Base-by-base conservation (phyloP, 2,113 vertebrate genomes). In the Strix aluco region DNA sequence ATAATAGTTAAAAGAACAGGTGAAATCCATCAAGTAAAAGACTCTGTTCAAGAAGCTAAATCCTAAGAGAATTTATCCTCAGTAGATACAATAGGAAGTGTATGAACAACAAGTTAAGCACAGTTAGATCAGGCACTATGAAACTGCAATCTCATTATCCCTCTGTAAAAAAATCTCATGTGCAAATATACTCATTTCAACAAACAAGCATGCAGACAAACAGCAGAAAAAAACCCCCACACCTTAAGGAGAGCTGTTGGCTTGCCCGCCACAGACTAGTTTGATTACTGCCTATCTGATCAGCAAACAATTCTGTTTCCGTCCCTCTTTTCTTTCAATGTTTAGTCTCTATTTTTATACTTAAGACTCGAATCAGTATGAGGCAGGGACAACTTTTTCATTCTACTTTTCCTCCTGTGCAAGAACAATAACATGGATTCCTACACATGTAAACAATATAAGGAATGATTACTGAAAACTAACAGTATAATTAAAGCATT, bases 181-280 rank as follows among this genome's bases (percentile, higher is more conserved):
- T 75, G 54, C 20, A 63, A 85, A 75, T 20, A 59, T 3, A 77
- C 1, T 32, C 6, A 71, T 90, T 85, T 70, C 30, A 83, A 84
- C 10, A 32, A 82, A 88, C 55, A 80, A 49, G 8, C 51, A 72
- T 3, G 6, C 61, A 81, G 32, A 52, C 11, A 73, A 72, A 72
- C 20, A 80, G n/a, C 1, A 3, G 40, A 21, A 92, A 34, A 85
- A 47, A 6, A 0, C 2, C 5, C 6, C 11, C 9, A 67, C 11
- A 82, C 13, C 27, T 21, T 34, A 26, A 57, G 46, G 10, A 70
- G 72, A 34, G 18, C 9, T 81, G 23, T 30, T 8, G 4, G 34
- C 16, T 81, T 83, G 34, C 8, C 40, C 86, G 44, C 44, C 57
- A 52, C 15, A 59, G 34, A 49, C 30, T 14, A 27, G 55, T 46